Evolutionary conservation across 35 echinoderm and acorn worm genomes (phyloP), one percentile per base, ranked within the genome.

Genomic region (Eucidaris tribuloides): DNA sequence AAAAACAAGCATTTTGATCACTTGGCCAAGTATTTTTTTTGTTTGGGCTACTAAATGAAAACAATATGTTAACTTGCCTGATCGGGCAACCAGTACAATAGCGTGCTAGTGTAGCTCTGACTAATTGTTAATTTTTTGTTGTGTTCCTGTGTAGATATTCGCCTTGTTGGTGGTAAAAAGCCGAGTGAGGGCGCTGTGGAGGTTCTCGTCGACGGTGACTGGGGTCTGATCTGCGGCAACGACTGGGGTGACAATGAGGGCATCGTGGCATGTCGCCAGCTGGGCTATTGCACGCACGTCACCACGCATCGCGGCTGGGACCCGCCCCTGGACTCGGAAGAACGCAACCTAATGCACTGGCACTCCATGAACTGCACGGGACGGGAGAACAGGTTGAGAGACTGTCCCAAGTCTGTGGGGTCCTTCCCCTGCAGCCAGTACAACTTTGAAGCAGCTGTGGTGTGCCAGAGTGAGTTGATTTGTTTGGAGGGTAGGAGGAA

Each of bases 351-450:
- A 1, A 94, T 90, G 86, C 92, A 94, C 66, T 94, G 86, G 86
- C 79, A 89, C 25, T 79, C 46, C 2, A 70, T 94, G 42, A 94
- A 94, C 76, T 94, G 92, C 40, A 89, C 92, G 7, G 92, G 92
- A 0, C 38, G 33, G 24, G 92, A 94, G 33, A 29, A 25, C 2
- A 56, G 87, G 32, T 54, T 94, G 14, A 32, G 92, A 25, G 92
- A 94, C 32, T 94, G 92, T 36, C 61, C 68, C 13, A 44, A 85
- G 52, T 68, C 23, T 40, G 0, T 30, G 7, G 92, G 92, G 23
- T 63, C 81, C 2, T 94, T 74, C 48, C 81, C 87, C 0, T 94
- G 92, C 45, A 85, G 41, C 46, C 77, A 77, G 11, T 84, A 68
- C 46, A 58, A 84, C 74, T 94, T 94, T 94, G 92, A 94, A 43